Percentiles rank a stretch among this genome's conserved stretches.
phyloP scores from a whole-genome alignment of 2,888 invertebrate genomes.

The Tubulanus polymorphus region DNA sequence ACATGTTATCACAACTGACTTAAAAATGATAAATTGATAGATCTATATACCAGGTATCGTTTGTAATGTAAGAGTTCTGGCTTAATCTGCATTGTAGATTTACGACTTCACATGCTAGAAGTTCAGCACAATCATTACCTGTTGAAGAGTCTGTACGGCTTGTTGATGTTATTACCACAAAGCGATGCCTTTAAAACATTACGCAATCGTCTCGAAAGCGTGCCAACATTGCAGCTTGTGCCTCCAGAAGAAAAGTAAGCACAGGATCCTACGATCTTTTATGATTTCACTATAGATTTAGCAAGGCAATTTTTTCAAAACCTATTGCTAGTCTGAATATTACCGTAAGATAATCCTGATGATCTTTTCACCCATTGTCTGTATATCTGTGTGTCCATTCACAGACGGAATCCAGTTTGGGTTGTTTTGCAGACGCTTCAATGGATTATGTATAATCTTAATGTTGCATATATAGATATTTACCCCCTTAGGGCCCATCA shows the following conservation, averaged over 20 bases:
- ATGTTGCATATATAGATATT: too few relatives aligned
- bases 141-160: slow-evolving; percentile 85
- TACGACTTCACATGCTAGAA: slow-evolving; percentile 85
- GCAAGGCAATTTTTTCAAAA: too few relatives aligned
- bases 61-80: not conserved
- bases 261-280: slow-evolving; percentile 3
- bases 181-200: slow-evolving; percentile 91
- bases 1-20: not conserved
- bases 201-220: slow-evolving; percentile 73
- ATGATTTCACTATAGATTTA: too few relatives aligned
- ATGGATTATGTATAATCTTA: too few relatives aligned
- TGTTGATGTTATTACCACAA: slow-evolving; percentile 96
- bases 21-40: not conserved
- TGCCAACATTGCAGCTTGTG: slow-evolving; percentile 61
- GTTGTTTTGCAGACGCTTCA: too few relatives aligned
- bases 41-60: not conserved
- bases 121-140: slow-evolving; percentile 68
- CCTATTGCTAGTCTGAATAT: too few relatives aligned
- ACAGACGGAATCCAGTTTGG: too few relatives aligned
- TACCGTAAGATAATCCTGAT: too few relatives aligned
- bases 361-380: too few relatives aligned
- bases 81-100: slow-evolving; percentile 61
- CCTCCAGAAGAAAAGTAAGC: slow-evolving; percentile 54
- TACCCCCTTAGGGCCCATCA: too few relatives aligned
- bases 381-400: too few relatives aligned